phyloP scores from a whole-genome alignment of 2,113 vertebrate genomes.

The Tachysurus fulvidraco region DNA sequence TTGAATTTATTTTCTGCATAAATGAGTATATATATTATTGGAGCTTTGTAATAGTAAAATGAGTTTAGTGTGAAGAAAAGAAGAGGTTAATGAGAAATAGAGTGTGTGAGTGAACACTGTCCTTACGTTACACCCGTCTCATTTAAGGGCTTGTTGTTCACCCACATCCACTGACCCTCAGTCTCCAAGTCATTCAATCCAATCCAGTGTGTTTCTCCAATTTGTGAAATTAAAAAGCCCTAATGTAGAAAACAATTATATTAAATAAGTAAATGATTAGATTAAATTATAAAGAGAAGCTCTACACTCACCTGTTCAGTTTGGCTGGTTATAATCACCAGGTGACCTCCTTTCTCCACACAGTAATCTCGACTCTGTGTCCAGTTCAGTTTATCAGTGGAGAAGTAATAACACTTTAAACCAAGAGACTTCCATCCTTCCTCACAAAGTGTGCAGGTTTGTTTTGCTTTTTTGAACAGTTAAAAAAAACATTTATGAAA shows the following conservation, averaged over 20 bases:
- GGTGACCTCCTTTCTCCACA: slow-evolving; percentile 38
- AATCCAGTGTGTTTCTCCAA: no score
- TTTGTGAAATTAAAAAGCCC: slow-evolving; percentile 20
- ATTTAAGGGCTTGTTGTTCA: not conserved
- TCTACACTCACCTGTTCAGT: slow-evolving; percentile 38
- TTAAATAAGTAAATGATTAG: no score
- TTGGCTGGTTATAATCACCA: slow-evolving; percentile 47
- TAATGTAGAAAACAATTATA: not conserved
- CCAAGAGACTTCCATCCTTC: not conserved
- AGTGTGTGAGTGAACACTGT: no score
- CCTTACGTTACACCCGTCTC: not conserved
- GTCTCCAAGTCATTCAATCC: no score
- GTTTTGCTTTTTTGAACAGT: not conserved
- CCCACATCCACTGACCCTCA: no score
- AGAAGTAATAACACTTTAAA: slow-evolving; percentile 52
- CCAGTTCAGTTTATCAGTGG: slow-evolving; percentile 35
- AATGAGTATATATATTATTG: no score
- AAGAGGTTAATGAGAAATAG: no score
- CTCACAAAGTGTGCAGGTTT: not conserved
- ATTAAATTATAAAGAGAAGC: no score
- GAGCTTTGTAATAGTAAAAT: no score
- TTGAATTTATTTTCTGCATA: no score
- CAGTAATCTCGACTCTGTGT: slow-evolving; percentile 25
- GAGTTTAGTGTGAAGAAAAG: no score
- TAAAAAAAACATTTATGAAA: no score